Base-by-base conservation (phyloP, 2,797 vertebrate species). In the Poeciliopsis infans region DNA sequence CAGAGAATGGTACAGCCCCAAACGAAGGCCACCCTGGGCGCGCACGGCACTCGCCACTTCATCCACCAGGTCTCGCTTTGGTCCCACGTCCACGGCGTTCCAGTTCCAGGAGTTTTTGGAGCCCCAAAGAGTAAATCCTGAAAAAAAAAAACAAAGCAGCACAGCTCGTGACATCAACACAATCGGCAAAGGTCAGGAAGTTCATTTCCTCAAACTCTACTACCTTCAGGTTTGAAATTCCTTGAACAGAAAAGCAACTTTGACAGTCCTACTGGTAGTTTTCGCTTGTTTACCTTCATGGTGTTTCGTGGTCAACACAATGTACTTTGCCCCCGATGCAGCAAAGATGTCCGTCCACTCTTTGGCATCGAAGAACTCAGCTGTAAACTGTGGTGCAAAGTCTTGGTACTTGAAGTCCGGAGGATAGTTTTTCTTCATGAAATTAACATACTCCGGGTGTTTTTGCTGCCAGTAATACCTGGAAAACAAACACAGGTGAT, bases 261-360 rank as follows among this genome's bases (percentile, higher is more conserved):
- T 20, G 15, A 20, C 18, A 39, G 23, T 66, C 33, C 33, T 23
- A 23, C 7, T 36, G 18, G 61, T 66, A 66, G 61, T 15, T 25
- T 69, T 43, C 3, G 39, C 25, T 43, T 15, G 66, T n/a, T 25
- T 90, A 99, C 98, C 98, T 97, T 99, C 98, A 2, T 99, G 98
- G 91, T 99, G 98, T 92, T 99, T 99, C 43, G 97, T 96, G 46
- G 98, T 99, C 79, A 99, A 95, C 53, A 99, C 98, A 28, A 99
- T 90, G 1, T 99, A 99, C 87, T 97, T 99, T 82, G 98, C 98
- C 77, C 98, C 98, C 0, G 98, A 99, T 20, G 96, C 94, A 41
- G 92, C 94, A 79, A 99, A 94, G 88, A 97, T 93, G 68, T 97
- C 96, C 6, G 95, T 96, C 98, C 98, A 99, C 33, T 97, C 91